Percentiles rank a stretch among this genome's conserved stretches.
Conservation (phyloP, 2,888 invertebrate genomes). For the Caenorhabditis afra region DNA sequence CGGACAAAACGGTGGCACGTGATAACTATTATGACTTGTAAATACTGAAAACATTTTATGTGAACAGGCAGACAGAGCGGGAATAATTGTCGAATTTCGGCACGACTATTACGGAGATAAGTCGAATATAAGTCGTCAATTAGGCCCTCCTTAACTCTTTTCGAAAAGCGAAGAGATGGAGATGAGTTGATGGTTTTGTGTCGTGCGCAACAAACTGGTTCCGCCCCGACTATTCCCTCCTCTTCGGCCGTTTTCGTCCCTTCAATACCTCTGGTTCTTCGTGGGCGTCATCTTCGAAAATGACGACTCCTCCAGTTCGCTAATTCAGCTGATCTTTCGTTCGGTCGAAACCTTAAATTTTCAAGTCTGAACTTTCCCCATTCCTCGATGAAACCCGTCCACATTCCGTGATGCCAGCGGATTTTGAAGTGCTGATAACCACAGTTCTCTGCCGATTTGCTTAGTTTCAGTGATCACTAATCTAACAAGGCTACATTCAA, state of each 20-base stretch:
- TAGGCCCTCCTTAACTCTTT: constrained; percentile 16
- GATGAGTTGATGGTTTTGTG: constrained; percentile 35
- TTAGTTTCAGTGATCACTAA: too few relatives aligned
- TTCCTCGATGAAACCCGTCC: too few relatives aligned
- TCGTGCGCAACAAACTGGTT: constrained; percentile 45
- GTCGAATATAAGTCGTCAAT: constrained; percentile 39
- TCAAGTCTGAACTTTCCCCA: too few relatives aligned
- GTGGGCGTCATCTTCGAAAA: constrained; percentile 7
- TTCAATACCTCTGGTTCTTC: constrained; percentile 29
- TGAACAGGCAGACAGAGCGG: neutral
- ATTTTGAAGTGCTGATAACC: too few relatives aligned
- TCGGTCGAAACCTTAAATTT: too few relatives aligned
- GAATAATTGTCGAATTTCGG: constrained; percentile 9
- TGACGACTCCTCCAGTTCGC: neutral
- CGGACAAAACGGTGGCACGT: constrained; percentile 18
- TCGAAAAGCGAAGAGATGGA: constrained; percentile 26
- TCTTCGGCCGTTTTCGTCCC: constrained; percentile 13
- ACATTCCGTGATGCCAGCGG: too few relatives aligned
- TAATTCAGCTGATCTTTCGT: neutral
- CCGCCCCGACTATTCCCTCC: constrained; percentile 1
- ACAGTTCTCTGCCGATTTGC: too few relatives aligned
- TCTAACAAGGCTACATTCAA: too few relatives aligned
- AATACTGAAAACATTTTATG: constrained; percentile 1
- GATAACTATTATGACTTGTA: constrained; percentile 1
- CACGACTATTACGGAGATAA: constrained; percentile 17